phyloP scores from a whole-genome alignment of 2,113 vertebrate genomes.

The Platichthys flesus region DNA sequence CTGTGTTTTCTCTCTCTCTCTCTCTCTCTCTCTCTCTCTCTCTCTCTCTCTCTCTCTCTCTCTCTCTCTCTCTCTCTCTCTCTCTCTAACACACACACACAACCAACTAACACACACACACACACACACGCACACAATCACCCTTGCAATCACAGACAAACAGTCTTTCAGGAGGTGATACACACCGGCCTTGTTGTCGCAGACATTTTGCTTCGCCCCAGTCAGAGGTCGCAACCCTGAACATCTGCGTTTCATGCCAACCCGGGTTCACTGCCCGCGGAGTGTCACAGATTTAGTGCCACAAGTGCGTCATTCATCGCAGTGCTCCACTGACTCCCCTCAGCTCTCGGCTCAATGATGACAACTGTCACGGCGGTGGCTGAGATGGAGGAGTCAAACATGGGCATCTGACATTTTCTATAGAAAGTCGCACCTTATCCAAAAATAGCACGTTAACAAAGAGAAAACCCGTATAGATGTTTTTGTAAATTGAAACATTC shows the following conservation, averaged over 20 bases:
- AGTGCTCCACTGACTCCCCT: slow-evolving; percentile 50
- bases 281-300: slow-evolving; percentile 67
- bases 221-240: slow-evolving; percentile 67
- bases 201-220: slow-evolving; percentile 67
- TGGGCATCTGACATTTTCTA: slow-evolving; percentile 14
- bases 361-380: slow-evolving; percentile 39
- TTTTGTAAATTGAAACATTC: too few relatives aligned
- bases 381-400: slow-evolving; percentile 34
- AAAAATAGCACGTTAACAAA: slow-evolving; percentile 20
- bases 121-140: slow-evolving; percentile 4
- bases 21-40: too few relatives aligned
- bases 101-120: background rate
- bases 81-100: slow-evolving; percentile 9
- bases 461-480: background rate
- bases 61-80: background rate
- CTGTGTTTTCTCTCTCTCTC: too few relatives aligned
- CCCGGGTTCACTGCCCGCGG: slow-evolving; percentile 63
- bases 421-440: background rate
- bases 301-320: slow-evolving; percentile 69
- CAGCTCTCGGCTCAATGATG: slow-evolving; percentile 46
- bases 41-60: too few relatives aligned
- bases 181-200: slow-evolving; percentile 38
- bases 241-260: slow-evolving; percentile 69
- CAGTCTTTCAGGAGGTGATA: slow-evolving; percentile 63
- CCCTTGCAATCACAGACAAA: slow-evolving; percentile 49